phyloP scores from a whole-genome alignment of 64 coral and sea anemone species.

The Trachythela sp. region DNA sequence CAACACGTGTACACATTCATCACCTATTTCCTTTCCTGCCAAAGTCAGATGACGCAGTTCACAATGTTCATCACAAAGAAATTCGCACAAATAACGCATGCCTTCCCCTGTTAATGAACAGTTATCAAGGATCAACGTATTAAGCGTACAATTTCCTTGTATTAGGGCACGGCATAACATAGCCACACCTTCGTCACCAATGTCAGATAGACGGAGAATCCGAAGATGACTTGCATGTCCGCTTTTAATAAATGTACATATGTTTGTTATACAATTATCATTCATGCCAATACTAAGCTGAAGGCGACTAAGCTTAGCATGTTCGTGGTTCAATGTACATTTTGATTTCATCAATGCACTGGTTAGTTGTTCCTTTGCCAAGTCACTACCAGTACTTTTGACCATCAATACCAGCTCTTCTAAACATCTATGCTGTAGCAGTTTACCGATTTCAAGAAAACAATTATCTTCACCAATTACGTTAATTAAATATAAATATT shows the following conservation, averaged over 20 bases:
- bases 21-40: background rate
- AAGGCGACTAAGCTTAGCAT: background rate
- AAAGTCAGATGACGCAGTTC: background rate
- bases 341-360: background rate
- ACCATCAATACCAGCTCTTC: background rate
- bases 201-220: background rate
- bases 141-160: background rate
- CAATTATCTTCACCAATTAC: background rate
- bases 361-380: background rate
- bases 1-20: background rate
- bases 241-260: too few relatives aligned
- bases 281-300: background rate
- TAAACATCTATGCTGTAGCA: background rate
- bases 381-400: background rate
- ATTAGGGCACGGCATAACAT: background rate
- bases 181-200: background rate
- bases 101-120: background rate
- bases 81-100: background rate
- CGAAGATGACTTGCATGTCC: background rate
- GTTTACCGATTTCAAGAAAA: background rate
- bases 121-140: background rate
- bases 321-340: background rate
- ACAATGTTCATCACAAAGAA: background rate
- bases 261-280: too few relatives aligned
- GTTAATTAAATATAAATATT: background rate